Conservation (phyloP, 2,797 vertebrate species). For the Chaetophractus vellerosus region DNA sequence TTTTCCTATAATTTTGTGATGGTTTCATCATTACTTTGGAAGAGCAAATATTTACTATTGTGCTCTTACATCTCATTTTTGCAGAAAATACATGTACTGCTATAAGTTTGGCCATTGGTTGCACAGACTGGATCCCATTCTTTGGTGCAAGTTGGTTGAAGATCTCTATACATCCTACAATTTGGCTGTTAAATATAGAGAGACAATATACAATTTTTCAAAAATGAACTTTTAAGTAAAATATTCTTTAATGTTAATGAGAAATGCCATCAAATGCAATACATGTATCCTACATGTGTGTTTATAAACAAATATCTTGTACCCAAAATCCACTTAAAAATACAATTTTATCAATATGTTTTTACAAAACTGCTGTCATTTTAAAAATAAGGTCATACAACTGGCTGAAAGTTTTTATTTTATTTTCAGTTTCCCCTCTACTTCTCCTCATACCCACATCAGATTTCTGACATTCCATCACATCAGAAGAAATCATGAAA, state of each 20-base stretch:
- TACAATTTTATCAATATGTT: neutral
- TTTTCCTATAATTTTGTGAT: neutral
- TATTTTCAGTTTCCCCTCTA: neutral
- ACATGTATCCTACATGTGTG: neutral
- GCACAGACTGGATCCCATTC: neutral
- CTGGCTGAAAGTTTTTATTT: neutral
- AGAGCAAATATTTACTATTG: neutral
- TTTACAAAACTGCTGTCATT: neutral
- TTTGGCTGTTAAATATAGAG: constrained; percentile 12
- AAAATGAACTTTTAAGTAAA: constrained; percentile 3
- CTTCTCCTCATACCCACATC: neutral
- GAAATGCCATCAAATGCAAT: neutral
- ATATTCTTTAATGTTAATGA: neutral
- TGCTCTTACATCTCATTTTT: constrained; percentile 38
- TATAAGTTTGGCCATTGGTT: neutral
- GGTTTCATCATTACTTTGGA: neutral
- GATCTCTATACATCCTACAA: accelerated
- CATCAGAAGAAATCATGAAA: neutral
- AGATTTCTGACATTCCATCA: neutral
- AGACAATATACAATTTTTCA: neutral
- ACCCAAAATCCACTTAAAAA: neutral
- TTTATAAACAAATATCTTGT: neutral
- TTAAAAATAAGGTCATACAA: neutral
- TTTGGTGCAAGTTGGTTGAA: accelerated
- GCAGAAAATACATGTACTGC: constrained; percentile 32